These are phyloP conservation scores for Cynodonichthys magdalenae DNA, from an alignment of 2,797 vertebrate genomes.

Conservation along the genomic window DNA sequence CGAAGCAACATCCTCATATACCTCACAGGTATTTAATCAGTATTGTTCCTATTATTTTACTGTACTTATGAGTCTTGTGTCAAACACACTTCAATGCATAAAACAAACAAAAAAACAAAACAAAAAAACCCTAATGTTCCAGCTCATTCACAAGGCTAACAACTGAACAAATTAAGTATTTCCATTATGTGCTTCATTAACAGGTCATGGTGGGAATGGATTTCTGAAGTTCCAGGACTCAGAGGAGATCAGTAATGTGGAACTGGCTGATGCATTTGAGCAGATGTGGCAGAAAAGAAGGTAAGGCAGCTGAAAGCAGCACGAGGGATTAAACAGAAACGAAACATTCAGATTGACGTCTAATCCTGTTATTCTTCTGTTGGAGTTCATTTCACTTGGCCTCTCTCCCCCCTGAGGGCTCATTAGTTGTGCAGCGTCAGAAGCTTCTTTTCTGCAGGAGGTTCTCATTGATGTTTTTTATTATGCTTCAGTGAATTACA, in stretches of 20 bases:
- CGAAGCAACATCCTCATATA: slow-evolving; percentile 99
- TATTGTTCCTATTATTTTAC: no score
- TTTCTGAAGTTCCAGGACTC: slow-evolving; percentile 99
- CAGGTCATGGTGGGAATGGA: slow-evolving; percentile 96
- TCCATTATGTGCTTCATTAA: slow-evolving; percentile 26
- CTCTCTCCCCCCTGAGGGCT: not conserved
- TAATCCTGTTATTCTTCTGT: not conserved
- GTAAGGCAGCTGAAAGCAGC: slow-evolving; percentile 63
- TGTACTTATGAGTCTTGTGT: no score
- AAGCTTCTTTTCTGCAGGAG: not conserved
- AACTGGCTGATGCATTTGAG: slow-evolving; percentile 96
- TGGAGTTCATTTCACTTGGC: no score
- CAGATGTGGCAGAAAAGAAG: slow-evolving; percentile 99
- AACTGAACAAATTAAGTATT: not conserved
- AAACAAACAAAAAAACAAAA: no score
- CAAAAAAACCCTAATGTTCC: no score
- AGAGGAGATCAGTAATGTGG: slow-evolving; percentile 98
- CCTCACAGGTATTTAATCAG: slow-evolving; percentile 87
- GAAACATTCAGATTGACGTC: not conserved
- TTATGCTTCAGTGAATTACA: not conserved
- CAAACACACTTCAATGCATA: no score
- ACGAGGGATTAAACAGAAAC: not conserved
- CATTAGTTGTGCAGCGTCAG: slow-evolving; percentile 13
- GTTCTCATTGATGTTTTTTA: not conserved
- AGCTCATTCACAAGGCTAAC: no score